Evolutionary conservation across 2,797 vertebrate species (phyloP), one percentile per base, ranked within the genome.

Genomic region (Apogon hyalosoma): DNA sequence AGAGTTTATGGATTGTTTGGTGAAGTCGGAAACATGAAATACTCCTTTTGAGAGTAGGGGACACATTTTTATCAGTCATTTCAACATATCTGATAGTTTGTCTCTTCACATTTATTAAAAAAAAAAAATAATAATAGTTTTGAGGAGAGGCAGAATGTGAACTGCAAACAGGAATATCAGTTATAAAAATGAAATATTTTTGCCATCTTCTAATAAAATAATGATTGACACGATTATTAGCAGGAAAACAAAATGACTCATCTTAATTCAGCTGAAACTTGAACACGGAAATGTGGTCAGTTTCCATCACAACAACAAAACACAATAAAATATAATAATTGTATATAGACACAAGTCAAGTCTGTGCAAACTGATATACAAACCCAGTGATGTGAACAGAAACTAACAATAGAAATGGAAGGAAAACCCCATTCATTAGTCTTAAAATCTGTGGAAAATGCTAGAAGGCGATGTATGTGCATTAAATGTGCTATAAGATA

Each of bases 1-100:
- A 54, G 28, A 57, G 33, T 63, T 70, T 62, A 40, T 57, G 36
- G 54, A 47, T 58, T 52, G n/a, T 46, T 43, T 60, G 28, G 21
- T 64, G 36, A 11, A 24, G 24, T 47, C 15, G 24, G 48, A 73
- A 39, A 15, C 10, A 48, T 54, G 42, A 46, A 55, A 43, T 13
- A 11, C 39, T 63, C 40, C 57, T 10, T 2, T 41, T 39, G 12
- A 55, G 45, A 41, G 49, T 33, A 43, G 39, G 24, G 18, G 7
- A 6, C 9, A 50, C 10, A 1, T 60, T 60, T 3, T 3, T 36
- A 14, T 56, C 42, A 33, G 18, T 39, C 41, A 52, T n/a, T 24
- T 36, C 11, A 47, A 15, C 10, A 11, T 18, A 14, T 15, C 15
- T 47, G 21, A 19, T 28, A 54, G 33, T 11, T 24, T 41, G 4